Evolutionary conservation across 2,113 vertebrate species (phyloP).

Genomic region (Oreotragus oreotragus): DNA sequence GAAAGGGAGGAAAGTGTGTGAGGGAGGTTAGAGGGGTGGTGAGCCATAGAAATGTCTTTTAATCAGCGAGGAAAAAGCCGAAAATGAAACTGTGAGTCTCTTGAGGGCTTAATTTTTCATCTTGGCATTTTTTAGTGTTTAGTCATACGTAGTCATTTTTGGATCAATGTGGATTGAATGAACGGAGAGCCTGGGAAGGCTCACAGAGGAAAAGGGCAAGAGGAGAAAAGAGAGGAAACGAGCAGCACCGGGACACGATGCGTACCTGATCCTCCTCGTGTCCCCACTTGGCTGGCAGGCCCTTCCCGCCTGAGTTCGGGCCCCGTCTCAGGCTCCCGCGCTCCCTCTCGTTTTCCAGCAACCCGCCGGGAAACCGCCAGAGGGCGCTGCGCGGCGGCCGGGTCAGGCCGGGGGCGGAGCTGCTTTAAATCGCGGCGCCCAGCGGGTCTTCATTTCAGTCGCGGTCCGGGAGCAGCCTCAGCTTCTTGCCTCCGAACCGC

Average conservation of each 20-base stretch:
- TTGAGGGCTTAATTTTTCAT: neutral
- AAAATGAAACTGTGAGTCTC: neutral
- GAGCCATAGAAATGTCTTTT: neutral
- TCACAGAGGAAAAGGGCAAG: neutral
- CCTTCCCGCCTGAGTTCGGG: rapidly evolving
- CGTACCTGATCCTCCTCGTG: rapidly evolving
- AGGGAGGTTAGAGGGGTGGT: rapidly evolving
- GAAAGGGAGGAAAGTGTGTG: neutral
- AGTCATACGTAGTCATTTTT: neutral
- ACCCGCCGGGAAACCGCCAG: slow-evolving; percentile 49
- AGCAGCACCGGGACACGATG: rapidly evolving
- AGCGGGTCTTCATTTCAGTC: slow-evolving; percentile 1
- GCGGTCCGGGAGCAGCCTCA: rapidly evolving
- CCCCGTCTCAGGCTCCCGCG: rapidly evolving
- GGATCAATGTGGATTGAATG: neutral
- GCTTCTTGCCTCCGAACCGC: neutral
- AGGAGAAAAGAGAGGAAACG: rapidly evolving
- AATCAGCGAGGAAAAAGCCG: neutral
- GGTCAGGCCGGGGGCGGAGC: slow-evolving; percentile 18
- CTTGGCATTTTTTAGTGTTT: neutral
- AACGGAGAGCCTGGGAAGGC: neutral
- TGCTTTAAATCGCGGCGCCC: slow-evolving; percentile 67
- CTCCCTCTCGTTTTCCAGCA: neutral
- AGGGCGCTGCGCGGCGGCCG: slow-evolving; percentile 31
- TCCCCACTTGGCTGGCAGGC: rapidly evolving